Evolutionary conservation across 2,113 vertebrate species (phyloP), one percentile per base, ranked within the genome.

Genomic region (Megaceryle maxima): DNA sequence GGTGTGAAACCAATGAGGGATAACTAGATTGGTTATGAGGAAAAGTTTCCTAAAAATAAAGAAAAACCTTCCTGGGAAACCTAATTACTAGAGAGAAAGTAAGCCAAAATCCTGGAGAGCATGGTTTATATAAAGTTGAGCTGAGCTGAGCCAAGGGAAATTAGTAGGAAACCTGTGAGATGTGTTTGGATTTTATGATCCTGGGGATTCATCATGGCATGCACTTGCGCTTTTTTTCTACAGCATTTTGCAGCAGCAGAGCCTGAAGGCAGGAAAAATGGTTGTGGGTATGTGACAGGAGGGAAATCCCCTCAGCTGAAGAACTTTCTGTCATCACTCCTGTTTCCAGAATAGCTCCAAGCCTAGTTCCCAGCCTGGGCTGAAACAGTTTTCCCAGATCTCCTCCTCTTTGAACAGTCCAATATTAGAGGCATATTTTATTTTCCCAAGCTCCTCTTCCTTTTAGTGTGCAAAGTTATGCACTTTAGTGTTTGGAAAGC

Each of bases 131-230:
- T 77, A 39, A 41, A 70, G 67, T 31, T 62, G 43, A 93, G 62
- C 44, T 89, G 69, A 94, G 55, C 31, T 0, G 66, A 97, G 91
- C 62, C 87, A 87, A 84, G 94, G 67, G 81, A 96, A 94, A 95
- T 91, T 56, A 92, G 59, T 62, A 89, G 60, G 24, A 92, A 92
- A 84, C 73, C 87, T 87, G 33, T 60, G 53, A 95, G 74, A 91
- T 73, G 29, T 84, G 57, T 84, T 72, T 85, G 53, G 56, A 96
- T 82, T 96, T 95, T 82, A 75, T 44, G 69, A 69, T 91, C 57
- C 86, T 87, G 25, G 14, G 83, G 80, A 70, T 92, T 41, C 73
- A 66, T 35, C 64, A 15, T 44, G 39, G 43, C 2, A 0, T 51
- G 80, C 72, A 26, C 46, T 90, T 72, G 15, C 56, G 3, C 37